Conservation (phyloP, 2,797 vertebrate species). For the Denticeps clupeoides region DNA sequence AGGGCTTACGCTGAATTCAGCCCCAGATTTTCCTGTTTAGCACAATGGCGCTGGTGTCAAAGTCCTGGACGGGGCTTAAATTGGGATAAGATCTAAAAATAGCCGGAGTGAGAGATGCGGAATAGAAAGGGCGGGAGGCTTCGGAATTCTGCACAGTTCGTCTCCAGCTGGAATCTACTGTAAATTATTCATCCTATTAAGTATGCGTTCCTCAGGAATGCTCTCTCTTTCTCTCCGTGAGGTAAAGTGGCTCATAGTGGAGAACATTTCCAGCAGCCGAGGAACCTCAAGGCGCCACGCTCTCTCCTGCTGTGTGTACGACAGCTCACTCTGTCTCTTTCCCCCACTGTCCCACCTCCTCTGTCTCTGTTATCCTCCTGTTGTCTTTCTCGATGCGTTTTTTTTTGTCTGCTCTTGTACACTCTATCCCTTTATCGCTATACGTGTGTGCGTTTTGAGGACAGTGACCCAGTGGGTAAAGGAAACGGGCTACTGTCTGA, state of each 20-base stretch:
- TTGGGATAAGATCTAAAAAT: background rate
- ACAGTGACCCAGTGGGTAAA: constrained; percentile 20
- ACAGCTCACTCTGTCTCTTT: background rate
- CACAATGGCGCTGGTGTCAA: background rate
- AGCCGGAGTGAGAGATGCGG: background rate
- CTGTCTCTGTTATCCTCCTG: constrained; percentile 1
- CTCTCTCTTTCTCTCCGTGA: constrained; percentile 7
- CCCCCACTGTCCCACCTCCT: background rate
- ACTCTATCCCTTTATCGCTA: too few relatives aligned
- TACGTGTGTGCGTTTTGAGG: background rate
- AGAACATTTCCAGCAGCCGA: background rate
- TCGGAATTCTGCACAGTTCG: constrained; percentile 9
- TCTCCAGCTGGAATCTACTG: constrained; percentile 19
- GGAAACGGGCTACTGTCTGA: constrained; percentile 20
- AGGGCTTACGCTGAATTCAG: background rate
- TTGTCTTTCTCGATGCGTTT: constrained; percentile 3
- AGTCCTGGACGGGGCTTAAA: background rate
- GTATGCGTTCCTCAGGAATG: constrained; percentile 17
- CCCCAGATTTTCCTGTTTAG: background rate
- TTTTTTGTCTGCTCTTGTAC: background rate
- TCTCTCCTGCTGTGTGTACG: background rate
- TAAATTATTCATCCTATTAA: constrained; percentile 28
- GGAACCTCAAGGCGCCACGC: background rate
- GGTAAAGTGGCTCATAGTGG: too few relatives aligned
- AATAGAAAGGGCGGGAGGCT: background rate